These are phyloP conservation scores for Megalonaias nervosa DNA, from an alignment of 1,140 invertebrate genomes.

Conservation along the genomic window DNA sequence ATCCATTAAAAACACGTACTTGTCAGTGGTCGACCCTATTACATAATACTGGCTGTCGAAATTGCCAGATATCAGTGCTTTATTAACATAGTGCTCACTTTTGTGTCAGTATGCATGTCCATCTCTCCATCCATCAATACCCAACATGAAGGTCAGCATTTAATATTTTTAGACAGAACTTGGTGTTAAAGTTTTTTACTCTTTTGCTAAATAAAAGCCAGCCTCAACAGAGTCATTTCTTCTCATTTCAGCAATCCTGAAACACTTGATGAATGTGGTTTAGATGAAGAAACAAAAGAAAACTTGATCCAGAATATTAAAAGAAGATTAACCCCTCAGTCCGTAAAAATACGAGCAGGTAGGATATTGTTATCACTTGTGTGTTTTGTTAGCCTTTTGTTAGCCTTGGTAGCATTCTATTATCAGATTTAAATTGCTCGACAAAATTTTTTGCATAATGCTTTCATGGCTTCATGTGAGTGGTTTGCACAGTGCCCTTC, in stretches of 20 bases:
- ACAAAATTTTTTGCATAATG: too few species aligned
- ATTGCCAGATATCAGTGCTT: too few species aligned
- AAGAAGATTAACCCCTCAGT: conserved; percentile 96
- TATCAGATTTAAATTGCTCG: too few species aligned
- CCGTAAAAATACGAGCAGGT: conserved; percentile 96
- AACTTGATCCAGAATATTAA: conserved; percentile 96
- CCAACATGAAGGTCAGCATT: neutral
- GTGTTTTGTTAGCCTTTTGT: neutral
- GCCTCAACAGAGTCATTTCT: neutral
- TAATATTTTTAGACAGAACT: neutral
- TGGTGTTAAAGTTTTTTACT: neutral
- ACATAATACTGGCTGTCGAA: too few species aligned
- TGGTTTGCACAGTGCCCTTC: too few species aligned
- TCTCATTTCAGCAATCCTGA: conserved; percentile 69
- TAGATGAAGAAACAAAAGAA: conserved; percentile 94
- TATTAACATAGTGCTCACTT: neutral
- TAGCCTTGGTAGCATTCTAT: too few species aligned
- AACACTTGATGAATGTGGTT: conserved; percentile 95
- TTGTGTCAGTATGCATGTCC: neutral
- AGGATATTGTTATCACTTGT: neutral
- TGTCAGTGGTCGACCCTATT: too few species aligned
- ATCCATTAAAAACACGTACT: too few species aligned
- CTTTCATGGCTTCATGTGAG: too few species aligned
- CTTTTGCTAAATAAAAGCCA: neutral
- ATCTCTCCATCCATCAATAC: neutral